phyloP scores from a whole-genome alignment of 23 tunicate genomes.

The Styela plicata region DNA sequence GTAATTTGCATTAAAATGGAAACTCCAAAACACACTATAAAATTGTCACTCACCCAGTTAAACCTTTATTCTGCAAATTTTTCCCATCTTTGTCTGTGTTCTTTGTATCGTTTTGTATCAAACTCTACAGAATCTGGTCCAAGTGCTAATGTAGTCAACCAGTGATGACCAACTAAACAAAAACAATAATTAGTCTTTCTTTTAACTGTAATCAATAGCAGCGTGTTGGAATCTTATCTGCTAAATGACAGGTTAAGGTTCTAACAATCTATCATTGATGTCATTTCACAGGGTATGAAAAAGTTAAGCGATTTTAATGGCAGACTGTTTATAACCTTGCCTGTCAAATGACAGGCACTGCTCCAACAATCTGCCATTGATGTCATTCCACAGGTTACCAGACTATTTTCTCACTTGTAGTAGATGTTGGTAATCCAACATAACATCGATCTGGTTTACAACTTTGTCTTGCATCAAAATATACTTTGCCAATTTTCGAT shows the following conservation, averaged over 20 bases:
- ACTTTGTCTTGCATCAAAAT: constrained; percentile 64
- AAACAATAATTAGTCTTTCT: not conserved
- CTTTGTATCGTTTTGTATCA: constrained; percentile 59
- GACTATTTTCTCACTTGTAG: constrained; percentile 52
- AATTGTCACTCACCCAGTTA: constrained; percentile 31
- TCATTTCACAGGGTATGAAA: too few relatives aligned
- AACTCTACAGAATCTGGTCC: constrained; percentile 71
- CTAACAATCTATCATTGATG: too few relatives aligned
- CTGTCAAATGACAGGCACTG: not conserved
- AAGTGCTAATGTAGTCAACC: constrained; percentile 75
- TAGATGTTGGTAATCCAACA: constrained; percentile 80
- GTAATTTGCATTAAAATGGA: too few relatives aligned
- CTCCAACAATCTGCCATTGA: not conserved
- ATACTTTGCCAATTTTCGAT: constrained; percentile 67
- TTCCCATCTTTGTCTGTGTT: constrained; percentile 39
- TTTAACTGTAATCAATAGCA: too few relatives aligned
- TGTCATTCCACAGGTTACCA: too few relatives aligned
- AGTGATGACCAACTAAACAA: constrained; percentile 75
- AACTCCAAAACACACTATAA: too few relatives aligned
- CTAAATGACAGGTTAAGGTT: too few relatives aligned
- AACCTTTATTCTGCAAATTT: constrained; percentile 29
- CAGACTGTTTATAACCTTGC: too few relatives aligned
- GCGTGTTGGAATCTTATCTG: too few relatives aligned
- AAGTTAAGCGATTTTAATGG: too few relatives aligned
- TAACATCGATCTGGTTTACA: constrained; percentile 92